Base-by-base conservation (phyloP, 2,888 invertebrate species). In the Nemapogon koenigi region DNA sequence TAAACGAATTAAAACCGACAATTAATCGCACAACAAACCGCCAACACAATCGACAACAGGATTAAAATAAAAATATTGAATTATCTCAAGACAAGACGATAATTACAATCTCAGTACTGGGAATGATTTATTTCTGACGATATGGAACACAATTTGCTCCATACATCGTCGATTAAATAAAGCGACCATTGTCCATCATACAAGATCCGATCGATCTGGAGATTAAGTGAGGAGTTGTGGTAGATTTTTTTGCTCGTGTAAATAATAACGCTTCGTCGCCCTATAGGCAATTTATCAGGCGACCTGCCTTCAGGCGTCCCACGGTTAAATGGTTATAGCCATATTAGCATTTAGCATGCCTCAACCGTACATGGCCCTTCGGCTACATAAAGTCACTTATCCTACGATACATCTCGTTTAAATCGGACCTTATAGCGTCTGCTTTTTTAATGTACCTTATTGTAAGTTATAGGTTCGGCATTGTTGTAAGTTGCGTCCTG, bases 241-340 rank as follows among this genome's bases (percentile, higher is more conserved):
- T 4, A 16, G 14, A 18, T 28, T 37, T 37, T 37, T 37, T 37
- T 28, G 7, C 11, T 28, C 37, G 29, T 37, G 37, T 16, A 37
- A 37, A 37, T 37, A 37, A 37, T 37, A 37, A 37, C n/a, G 18
- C 37, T 6, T 37, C 37, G 37, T 37, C 37, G 37, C 37, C 28
- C 37, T 27, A 37, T 22, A 25, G 33, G 32, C 40, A 35, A 46
- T 44, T 40, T 42, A 41, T 42, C 40, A 40, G 40, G 22, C 25
- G 30, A 32, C 26, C 37, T 27, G 27, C 35, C 39, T 32, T 28
- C 29, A 35, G 38, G 40, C 40, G 36, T 38, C 43, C 43, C 40
- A 41, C 36, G 38, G 43, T 38, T 45, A 45, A 43, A 46, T 36
- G 46, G 38, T 46, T 45, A 43, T 43, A 37, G 43, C 17, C 47